phyloP scores from a whole-genome alignment of 1,140 invertebrate genomes.

The Atopsyche davidsoni region DNA sequence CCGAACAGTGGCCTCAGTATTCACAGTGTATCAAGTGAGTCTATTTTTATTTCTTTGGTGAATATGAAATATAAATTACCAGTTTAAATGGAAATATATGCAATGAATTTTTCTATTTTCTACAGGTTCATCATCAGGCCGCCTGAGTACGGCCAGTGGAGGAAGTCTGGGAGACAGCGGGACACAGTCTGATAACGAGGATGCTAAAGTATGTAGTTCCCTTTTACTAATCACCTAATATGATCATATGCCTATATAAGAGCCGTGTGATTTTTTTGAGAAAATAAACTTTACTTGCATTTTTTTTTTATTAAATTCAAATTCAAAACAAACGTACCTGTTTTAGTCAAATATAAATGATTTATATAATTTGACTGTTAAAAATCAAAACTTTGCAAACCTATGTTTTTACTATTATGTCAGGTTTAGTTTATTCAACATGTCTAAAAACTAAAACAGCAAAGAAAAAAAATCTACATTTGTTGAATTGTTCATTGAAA shows the following conservation, averaged over 20 bases:
- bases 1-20: conserved; percentile 69
- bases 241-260: no score
- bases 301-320: conserved; percentile 10
- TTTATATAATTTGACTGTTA: no score
- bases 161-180: conserved; percentile 75
- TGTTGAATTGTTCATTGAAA: no score
- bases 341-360: no score
- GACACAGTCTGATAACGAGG: conserved; percentile 76
- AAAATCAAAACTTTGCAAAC: no score
- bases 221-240: not conserved
- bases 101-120: conserved; percentile 5
- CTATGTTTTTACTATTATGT: no score
- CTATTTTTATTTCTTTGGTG: conserved; percentile 6
- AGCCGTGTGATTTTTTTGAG: no score
- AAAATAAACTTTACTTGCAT: conserved; percentile 32
- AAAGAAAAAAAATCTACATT: no score
- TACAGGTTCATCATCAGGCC: conserved; percentile 69
- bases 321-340: not conserved
- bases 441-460: no score
- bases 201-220: conserved; percentile 55
- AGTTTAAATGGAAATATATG: not conserved
- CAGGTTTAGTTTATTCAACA: no score
- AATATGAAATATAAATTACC: conserved; percentile 6
- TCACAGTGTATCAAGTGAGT: conserved; percentile 62
- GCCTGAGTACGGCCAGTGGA: conserved; percentile 70